Percentiles rank a stretch among this genome's conserved stretches.
phyloP scores from a whole-genome alignment of 2,113 vertebrate genomes.

The Laticauda laticaudata region DNA sequence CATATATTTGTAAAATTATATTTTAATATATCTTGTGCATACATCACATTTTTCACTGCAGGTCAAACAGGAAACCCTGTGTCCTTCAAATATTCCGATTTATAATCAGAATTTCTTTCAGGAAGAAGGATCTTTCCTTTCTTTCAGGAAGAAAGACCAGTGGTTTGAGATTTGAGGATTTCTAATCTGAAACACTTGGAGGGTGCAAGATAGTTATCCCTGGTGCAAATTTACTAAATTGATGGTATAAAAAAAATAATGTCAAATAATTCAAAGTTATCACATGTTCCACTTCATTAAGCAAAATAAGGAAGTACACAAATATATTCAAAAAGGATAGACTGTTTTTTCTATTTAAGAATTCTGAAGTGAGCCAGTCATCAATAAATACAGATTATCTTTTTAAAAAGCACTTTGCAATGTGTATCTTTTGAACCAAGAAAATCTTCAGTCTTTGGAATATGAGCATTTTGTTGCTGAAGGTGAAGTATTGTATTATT shows the following conservation, averaged over 20 bases:
- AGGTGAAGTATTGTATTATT: background rate
- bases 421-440: background rate
- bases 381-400: background rate
- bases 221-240: background rate
- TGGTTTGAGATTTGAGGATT: background rate
- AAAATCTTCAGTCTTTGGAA: background rate
- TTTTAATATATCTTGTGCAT: background rate
- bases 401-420: background rate
- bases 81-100: background rate
- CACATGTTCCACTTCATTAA: background rate
- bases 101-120: background rate
- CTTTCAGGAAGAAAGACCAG: background rate
- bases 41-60: background rate
- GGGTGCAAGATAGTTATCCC: background rate
- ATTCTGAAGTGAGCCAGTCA: background rate
- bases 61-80: background rate
- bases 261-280: background rate
- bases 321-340: background rate
- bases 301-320: background rate
- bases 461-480: background rate
- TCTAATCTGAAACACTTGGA: background rate
- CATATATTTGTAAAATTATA: background rate
- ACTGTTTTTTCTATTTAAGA: background rate
- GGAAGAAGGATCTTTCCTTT: too few species aligned
- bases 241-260: background rate